Evolutionary conservation across 2,888 invertebrate species (phyloP), one percentile per base, ranked within the genome.

Genomic region (Drosophila leonis): DNA sequence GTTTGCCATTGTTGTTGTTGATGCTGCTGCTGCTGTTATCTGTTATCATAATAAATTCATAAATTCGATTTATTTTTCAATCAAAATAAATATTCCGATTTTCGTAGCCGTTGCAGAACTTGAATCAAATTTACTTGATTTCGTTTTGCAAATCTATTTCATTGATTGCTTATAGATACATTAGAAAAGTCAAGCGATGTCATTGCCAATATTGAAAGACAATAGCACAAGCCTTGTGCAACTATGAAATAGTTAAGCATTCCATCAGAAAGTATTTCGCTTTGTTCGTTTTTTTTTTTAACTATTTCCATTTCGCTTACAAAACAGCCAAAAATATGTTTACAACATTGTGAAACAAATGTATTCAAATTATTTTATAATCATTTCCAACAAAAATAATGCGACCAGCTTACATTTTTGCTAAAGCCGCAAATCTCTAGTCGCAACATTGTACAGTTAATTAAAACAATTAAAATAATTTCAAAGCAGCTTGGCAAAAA

Each of bases 1-100:
- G 57, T 48, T 57, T 63, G 84, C 52, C 67, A 83, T 82, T 89
- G 83, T 78, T 88, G 82, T 44, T 72, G 79, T 77, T 80, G 80
- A 76, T 85, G 44, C 5, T 29, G 48, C 1, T 35, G 51, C 5
- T 52, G 51, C 10, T 18, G 48, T 31, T 52, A 52, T 37, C 82
- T 85, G 82, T 81, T 90, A 84, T 90, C 82, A 86, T 89, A 91
- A 90, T 84, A 91, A 88, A 84, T 90, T 90, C 88, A 90, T 86
- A 91, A 86, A 91, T 89, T 91, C 90, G 86, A 91, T 90, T 90
- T 90, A 91, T 91, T 88, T 91, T 90, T 90, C 91, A 91, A 90
- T 90, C 90, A 89, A 91, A 90, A 91, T 89, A 88, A 83, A 87
- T 83, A 76, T 78, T 65, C 65, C 56, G 54, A 55, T 65, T 64